Base-by-base conservation (phyloP, 2,888 invertebrate species). In the Aproaerema taeniolella region DNA sequence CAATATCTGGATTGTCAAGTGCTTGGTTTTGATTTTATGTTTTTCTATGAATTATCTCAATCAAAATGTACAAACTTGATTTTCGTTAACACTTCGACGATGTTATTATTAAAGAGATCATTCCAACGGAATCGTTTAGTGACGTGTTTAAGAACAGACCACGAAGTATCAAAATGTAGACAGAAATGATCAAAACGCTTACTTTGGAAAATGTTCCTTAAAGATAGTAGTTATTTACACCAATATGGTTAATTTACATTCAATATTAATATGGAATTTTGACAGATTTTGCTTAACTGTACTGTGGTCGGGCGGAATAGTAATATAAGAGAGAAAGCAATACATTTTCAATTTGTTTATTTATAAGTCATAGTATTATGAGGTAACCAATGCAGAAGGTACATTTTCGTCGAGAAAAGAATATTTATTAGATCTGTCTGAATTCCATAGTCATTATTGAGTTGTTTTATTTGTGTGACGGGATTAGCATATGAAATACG, bases 181-280 rank as follows among this genome's bases (percentile, higher is more conserved):
- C 9, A 31, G 11, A 31, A 11, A 16, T 29, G 33, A 17, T 25
- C 16, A 31, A 40, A 35, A 40, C 35, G 35, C 40, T 40, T 40
- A 36, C 33, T 40, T 30, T 40, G 31, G 31, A 36, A n/a, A 35
- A 39, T 39, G 40, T 40, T 40, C 40, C 40, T 40, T 16, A 35
- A 25, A 30, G 34, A 40, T 40, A 12, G 24, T 35, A 34, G 12
- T 26, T 16, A n/a, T n/a, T 29, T 20, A 30, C 34, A 11, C 39
- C 34, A 30, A 26, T 32, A 28, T 24, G 15, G 20, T 39, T 28
- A 20, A 12, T 34, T n/a, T 34, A 32, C 10, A 14, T 14, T 13
- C 10, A 15, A 24, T 31, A 14, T 4, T 31, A 26, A 20, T 39
- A 24, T 39, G 33, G 33, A 34, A 34, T 30, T 39, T 34, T 9